phyloP scores from a whole-genome alignment of 2,888 invertebrate species.

The Cynaeus angustus region DNA sequence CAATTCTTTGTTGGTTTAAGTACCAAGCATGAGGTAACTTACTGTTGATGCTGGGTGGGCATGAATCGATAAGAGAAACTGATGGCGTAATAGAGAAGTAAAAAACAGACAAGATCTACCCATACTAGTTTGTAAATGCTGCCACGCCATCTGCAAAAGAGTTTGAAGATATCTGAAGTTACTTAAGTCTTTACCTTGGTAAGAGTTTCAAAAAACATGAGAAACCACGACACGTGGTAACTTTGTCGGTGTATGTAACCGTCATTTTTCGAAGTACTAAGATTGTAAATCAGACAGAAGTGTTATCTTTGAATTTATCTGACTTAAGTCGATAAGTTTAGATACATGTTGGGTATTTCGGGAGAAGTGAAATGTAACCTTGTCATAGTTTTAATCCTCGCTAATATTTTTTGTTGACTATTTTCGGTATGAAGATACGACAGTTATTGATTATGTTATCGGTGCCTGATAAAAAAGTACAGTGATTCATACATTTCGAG shows the following conservation, averaged over 20 bases:
- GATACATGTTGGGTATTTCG: not conserved
- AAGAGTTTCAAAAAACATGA: constrained; percentile 91
- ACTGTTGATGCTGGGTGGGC: constrained; percentile 72
- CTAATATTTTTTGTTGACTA: too few species aligned
- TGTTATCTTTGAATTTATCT: constrained; percentile 15
- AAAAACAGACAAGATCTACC: constrained; percentile 89
- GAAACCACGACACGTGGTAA: constrained; percentile 76
- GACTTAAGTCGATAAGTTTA: constrained; percentile 5
- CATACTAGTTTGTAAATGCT: constrained; percentile 96
- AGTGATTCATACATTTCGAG: too few species aligned
- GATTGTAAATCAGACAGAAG: constrained; percentile 5
- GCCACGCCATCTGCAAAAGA: constrained; percentile 86
- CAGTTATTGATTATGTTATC: too few species aligned
- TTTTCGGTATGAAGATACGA: too few species aligned
- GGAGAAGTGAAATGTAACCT: too few species aligned
- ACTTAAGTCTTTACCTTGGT: constrained; percentile 78
- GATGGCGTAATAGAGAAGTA: constrained; percentile 84
- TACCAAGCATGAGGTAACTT: not conserved
- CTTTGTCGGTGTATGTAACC: constrained; percentile 64
- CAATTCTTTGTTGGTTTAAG: constrained; percentile 22
- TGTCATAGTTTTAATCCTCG: too few species aligned
- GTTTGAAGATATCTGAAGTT: constrained; percentile 5
- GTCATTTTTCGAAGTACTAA: constrained; percentile 57
- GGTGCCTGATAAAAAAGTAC: too few species aligned
- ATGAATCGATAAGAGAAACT: constrained; percentile 85